Evolutionary conservation across 2,888 invertebrate species (phyloP).

Genomic region (Aphidius colemani): DNA sequence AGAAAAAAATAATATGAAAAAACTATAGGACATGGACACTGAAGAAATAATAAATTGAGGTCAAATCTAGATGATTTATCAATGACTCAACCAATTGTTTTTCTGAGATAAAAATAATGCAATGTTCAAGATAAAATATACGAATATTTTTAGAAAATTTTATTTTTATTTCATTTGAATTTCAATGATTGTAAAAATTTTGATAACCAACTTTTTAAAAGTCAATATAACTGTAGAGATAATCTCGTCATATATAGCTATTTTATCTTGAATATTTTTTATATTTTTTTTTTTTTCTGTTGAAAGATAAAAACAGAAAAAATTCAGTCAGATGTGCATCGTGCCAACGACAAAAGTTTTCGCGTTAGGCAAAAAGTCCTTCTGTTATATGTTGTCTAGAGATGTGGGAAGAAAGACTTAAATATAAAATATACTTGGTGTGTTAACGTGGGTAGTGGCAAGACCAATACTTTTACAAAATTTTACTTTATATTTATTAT

Average conservation of each 20-base stretch:
- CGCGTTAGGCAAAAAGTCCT: slow-evolving; percentile 30
- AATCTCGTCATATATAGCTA: no score
- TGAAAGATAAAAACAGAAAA: not conserved
- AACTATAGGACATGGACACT: not conserved
- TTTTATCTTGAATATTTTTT: no score
- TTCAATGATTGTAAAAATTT: no score
- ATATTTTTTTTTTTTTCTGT: no score
- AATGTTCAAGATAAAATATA: not conserved
- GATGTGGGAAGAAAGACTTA: not conserved
- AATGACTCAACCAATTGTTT: slow-evolving; percentile 13
- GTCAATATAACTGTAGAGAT: no score
- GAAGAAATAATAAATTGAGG: slow-evolving; percentile 1
- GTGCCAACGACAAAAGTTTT: slow-evolving; percentile 38
- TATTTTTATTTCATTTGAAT: no score
- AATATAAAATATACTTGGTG: slow-evolving; percentile 13
- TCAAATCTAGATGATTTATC: slow-evolving; percentile 16
- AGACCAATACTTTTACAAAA: no score
- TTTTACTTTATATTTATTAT: no score
- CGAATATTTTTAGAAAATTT: no score
- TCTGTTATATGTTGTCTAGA: not conserved
- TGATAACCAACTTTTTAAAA: no score
- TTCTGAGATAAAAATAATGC: not conserved
- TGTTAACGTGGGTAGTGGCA: not conserved
- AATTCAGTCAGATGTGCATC: slow-evolving; percentile 25
- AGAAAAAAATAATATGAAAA: slow-evolving; percentile 7